Evolutionary conservation across 2,797 vertebrate genomes (phyloP).

Genomic region (Tauraco hartlaubi): DNA sequence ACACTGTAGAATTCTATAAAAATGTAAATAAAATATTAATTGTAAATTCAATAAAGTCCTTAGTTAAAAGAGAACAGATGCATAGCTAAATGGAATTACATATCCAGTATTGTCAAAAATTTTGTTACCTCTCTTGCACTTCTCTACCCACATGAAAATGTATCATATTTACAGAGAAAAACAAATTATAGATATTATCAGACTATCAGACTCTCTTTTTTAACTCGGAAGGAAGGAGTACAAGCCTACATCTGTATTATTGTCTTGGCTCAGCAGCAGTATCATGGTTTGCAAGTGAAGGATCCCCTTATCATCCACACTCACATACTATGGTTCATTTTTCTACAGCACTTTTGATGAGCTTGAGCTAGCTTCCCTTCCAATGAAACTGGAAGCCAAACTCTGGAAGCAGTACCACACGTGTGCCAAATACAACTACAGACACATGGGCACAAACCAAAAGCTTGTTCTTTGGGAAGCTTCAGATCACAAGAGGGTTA

Average conservation of each 20-base stretch:
- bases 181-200: background rate
- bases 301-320: background rate
- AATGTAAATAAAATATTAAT: background rate
- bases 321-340: background rate
- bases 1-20: background rate
- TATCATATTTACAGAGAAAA: background rate
- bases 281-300: background rate
- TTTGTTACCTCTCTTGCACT: background rate
- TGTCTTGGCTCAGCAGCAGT: background rate
- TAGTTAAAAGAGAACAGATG: background rate
- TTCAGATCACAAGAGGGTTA: background rate
- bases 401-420: background rate
- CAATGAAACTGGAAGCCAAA: background rate
- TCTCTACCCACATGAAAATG: background rate
- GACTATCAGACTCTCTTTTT: background rate
- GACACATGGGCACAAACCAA: background rate
- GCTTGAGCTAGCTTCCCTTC: background rate
- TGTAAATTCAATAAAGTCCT: background rate
- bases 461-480: background rate
- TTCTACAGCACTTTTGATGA: background rate
- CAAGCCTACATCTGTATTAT: background rate
- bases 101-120: background rate
- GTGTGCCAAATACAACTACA: rapidly evolving
- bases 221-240: background rate
- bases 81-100: background rate